Evolutionary conservation across 2,888 invertebrate genomes (phyloP), one percentile per base, ranked within the genome.

Genomic region (Octodonta nipae): DNA sequence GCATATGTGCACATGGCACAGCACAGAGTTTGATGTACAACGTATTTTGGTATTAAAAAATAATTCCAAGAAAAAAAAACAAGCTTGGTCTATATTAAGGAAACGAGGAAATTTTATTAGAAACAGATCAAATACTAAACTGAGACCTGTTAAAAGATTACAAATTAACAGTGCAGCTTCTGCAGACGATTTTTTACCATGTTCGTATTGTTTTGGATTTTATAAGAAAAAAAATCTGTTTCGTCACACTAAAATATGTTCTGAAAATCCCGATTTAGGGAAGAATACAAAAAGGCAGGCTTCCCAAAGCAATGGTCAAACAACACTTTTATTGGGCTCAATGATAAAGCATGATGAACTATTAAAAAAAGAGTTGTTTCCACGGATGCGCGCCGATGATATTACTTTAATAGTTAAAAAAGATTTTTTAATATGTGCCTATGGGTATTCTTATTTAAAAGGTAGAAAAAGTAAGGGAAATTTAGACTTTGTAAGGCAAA

Each of bases 371-470:
- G 16, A 39, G 24, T 13, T 42, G 16, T 44, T 42, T 33, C 38
- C 41, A 8, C 24, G 33, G 11, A 43, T 44, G 42, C 20, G 43
- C 13, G 38, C 41, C 3, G 43, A 43, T 28, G 33, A 42, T 6
- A 32, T 41, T 20, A 26, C 20, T 12, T 12, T 42, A 5, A 32
- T 35, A 16, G 42, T 30, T 5, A 44, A 41, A 38, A 41, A 33
- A 30, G 40, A 42, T 28, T 10, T 17, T n/a, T 24, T 42, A 5
- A 44, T 41, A 16, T 42, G 44, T 22, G 6, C 28, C 5, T 43
- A 41, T 30, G 44, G 28, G 4, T 44, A 36, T 28, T 41, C 40
- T 2, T 44, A 44, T 20, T 11, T 43, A 28, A 44, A 44, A 33
- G 42, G 38, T 11, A 15, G 42, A 10, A 26, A 22, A 36, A 43